phyloP scores from a whole-genome alignment of 2,797 vertebrate genomes.

The Mormyrus hasselquistii region DNA sequence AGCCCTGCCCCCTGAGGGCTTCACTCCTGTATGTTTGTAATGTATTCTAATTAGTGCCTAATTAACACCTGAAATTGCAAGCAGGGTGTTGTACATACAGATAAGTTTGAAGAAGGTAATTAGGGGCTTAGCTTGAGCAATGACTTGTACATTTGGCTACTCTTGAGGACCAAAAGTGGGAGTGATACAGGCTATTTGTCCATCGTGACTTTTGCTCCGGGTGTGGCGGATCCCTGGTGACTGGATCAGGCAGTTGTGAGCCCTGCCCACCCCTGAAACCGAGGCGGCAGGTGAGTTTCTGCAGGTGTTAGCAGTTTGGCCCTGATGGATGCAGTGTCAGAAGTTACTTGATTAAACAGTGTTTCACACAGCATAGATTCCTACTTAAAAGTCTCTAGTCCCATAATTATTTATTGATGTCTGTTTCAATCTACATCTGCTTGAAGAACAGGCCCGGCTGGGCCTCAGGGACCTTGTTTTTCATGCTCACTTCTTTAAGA shows the following conservation, averaged over 20 bases:
- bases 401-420: conserved; percentile 97
- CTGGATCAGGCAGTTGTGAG: neutral
- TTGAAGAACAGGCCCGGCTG: conserved; percentile 56
- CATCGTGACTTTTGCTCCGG: neutral
- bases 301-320: conserved; percentile 62
- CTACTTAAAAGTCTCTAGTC: conserved; percentile 88
- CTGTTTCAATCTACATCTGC: conserved; percentile 80
- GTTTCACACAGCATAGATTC: conserved; percentile 77
- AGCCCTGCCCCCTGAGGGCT: neutral
- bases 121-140: neutral
- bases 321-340: conserved; percentile 66
- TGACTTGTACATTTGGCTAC: neutral
- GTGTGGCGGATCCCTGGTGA: neutral
- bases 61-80: neutral
- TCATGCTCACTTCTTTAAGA: conserved; percentile 74
- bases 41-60: conserved; percentile 13
- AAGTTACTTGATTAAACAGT: conserved; percentile 67
- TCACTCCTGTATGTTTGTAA: neutral
- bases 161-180: neutral
- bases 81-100: neutral
- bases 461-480: conserved; percentile 80
- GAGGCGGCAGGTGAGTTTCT: conserved; percentile 17
- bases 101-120: neutral
- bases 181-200: neutral
- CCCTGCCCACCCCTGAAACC: neutral